Conservation (phyloP, 2,797 vertebrate species). For the Amniataba percoides region DNA sequence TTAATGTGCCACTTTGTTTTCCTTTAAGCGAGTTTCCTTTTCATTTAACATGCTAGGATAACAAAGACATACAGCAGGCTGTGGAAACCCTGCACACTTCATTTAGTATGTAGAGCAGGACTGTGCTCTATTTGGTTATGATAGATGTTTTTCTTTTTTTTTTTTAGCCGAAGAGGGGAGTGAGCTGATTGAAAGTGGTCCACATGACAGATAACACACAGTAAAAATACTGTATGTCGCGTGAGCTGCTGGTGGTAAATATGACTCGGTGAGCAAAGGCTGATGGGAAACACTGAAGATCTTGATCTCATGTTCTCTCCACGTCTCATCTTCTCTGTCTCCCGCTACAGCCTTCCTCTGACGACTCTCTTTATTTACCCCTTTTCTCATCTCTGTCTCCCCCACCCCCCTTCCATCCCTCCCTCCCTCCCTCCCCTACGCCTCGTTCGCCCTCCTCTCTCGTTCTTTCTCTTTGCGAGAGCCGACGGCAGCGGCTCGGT, state of each 20-base stretch:
- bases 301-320: conserved; percentile 46
- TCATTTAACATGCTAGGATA: neutral
- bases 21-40: neutral
- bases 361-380: conserved; percentile 75
- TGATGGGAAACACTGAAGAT: conserved; percentile 56
- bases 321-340: conserved; percentile 29
- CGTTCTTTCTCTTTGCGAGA: conserved; percentile 61
- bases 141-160: neutral
- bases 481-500: conserved; percentile 65
- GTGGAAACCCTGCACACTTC: neutral
- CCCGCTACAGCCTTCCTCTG: conserved; percentile 32
- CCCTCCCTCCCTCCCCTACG: conserved; percentile 54
- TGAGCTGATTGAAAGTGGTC: conserved; percentile 10
- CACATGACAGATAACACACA: conserved; percentile 11
- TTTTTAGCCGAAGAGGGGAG: conserved; percentile 11
- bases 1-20: conserved; percentile 6
- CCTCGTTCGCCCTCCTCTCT: conserved; percentile 55
- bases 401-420: conserved; percentile 43
- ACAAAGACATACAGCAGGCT: neutral
- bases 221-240: conserved; percentile 23
- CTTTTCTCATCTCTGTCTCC: conserved; percentile 65
- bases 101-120: conserved; percentile 5
- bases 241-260: conserved; percentile 19
- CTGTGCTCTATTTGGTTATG: neutral
- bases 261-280: conserved; percentile 37